Conservation (phyloP, 92 coral and sea anemone genomes). For the Epizoanthus ramosus region DNA sequence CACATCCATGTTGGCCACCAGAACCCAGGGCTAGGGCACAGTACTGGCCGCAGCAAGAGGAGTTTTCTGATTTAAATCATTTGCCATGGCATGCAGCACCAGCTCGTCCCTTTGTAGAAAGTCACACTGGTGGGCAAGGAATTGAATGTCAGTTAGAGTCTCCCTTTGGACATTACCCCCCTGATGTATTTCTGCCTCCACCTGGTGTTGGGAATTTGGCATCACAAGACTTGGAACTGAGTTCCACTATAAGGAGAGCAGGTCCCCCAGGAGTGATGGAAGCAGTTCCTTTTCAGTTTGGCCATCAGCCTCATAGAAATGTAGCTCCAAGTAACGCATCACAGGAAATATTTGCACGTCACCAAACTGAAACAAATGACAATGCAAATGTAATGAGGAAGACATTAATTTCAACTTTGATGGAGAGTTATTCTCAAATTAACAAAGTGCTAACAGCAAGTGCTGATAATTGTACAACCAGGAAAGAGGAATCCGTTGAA, state of each 20-base stretch:
- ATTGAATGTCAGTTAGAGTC: background rate
- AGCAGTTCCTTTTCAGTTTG: background rate
- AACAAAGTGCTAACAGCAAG: background rate
- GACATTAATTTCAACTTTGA: constrained; percentile 6
- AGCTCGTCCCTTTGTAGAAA: background rate
- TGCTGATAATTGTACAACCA: background rate
- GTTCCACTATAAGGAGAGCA: background rate
- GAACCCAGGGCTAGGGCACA: no score
- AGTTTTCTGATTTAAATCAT: background rate
- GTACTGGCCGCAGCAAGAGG: background rate
- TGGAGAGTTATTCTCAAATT: constrained; percentile 50
- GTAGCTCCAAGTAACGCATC: background rate
- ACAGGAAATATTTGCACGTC: background rate
- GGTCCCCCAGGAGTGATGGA: background rate
- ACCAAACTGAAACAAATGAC: no score
- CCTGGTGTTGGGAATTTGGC: background rate
- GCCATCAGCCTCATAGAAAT: background rate
- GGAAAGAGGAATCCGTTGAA: background rate
- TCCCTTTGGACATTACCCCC: background rate
- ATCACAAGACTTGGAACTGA: background rate
- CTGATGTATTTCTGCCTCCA: background rate
- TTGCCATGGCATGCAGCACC: background rate
- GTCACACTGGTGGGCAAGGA: background rate
- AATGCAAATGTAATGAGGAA: constrained; percentile 34
- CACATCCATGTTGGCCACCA: no score